These are phyloP conservation scores for Helicorthomorpha holstii DNA, from an alignment of 1,140 invertebrate species.

Conservation along the genomic window DNA sequence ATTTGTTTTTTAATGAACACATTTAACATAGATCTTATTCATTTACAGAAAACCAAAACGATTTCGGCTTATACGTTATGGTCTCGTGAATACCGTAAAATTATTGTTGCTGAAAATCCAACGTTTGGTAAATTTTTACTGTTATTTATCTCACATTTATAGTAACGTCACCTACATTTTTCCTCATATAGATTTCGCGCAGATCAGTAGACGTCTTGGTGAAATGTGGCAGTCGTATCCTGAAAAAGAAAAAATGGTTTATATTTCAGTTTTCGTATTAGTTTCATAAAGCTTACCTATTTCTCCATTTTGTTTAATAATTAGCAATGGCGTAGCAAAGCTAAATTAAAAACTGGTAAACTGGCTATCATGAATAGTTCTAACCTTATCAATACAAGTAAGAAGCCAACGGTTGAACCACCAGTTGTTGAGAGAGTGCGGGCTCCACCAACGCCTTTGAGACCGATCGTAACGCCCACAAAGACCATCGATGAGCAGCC, in stretches of 20 bases:
- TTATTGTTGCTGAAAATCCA: constrained; percentile 48
- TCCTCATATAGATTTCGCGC: constrained; percentile 45
- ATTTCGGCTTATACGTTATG: constrained; percentile 80
- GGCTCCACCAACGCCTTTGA: no score
- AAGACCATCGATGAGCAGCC: background rate
- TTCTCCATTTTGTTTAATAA: no score
- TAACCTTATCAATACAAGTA: no score
- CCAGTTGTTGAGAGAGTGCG: no score
- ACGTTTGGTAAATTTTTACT: constrained; percentile 40
- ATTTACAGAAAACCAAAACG: constrained; percentile 42
- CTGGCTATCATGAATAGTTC: no score
- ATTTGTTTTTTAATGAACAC: background rate
- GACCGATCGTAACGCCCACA: no score
- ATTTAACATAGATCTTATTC: background rate
- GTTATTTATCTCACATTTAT: background rate
- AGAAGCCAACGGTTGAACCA: no score
- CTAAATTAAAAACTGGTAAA: no score
- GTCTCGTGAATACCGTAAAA: constrained; percentile 61
- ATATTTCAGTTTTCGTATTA: no score
- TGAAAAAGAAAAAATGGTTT: constrained; percentile 28
- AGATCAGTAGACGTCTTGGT: constrained; percentile 57
- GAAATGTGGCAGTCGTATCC: constrained; percentile 49
- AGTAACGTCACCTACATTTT: background rate
- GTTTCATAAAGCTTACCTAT: no score
- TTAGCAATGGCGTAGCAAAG: no score